A percentile compares a stretch with the other conserved stretches of the same genome.
Evolutionary conservation across 2,888 invertebrate species (phyloP).

Genomic region (Bugula neritina): DNA sequence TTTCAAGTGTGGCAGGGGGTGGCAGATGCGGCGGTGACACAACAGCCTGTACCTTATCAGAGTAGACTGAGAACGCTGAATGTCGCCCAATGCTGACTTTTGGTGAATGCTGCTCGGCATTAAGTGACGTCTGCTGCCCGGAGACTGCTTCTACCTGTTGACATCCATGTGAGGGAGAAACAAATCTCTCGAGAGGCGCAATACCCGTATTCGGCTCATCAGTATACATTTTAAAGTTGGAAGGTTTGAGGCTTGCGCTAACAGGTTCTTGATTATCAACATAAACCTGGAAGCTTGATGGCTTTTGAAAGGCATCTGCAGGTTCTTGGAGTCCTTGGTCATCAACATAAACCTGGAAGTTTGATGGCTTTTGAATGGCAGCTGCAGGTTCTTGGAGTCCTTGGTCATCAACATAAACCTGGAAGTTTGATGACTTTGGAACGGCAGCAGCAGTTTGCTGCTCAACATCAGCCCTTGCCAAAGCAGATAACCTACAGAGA

Average conservation of each 20-base stretch:
- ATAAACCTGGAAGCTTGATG: background rate
- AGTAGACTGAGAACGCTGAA: background rate
- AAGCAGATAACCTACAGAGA: too few relatives aligned
- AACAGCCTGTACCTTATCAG: background rate
- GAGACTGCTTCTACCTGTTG: too few relatives aligned
- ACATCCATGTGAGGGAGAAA: too few relatives aligned
- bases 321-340: background rate
- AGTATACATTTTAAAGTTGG: background rate
- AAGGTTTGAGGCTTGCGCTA: background rate
- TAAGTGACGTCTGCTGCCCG: too few relatives aligned
- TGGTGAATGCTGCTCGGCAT: background rate
- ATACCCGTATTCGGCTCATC: too few relatives aligned
- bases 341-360: background rate
- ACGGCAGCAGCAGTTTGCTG: background rate
- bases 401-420: background rate
- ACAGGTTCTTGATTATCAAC: background rate
- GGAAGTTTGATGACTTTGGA: background rate
- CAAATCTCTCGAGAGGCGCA: too few relatives aligned
- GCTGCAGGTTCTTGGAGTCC: background rate
- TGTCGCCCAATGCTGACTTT: background rate
- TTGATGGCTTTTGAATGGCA: background rate
- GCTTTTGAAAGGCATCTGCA: background rate
- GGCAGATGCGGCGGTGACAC: background rate
- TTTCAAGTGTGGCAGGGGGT: too few relatives aligned
- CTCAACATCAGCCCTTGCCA: too few relatives aligned